These are phyloP conservation scores for Hemibagrus wyckioides DNA, from an alignment of 2,113 vertebrate species.

Conservation along the genomic window DNA sequence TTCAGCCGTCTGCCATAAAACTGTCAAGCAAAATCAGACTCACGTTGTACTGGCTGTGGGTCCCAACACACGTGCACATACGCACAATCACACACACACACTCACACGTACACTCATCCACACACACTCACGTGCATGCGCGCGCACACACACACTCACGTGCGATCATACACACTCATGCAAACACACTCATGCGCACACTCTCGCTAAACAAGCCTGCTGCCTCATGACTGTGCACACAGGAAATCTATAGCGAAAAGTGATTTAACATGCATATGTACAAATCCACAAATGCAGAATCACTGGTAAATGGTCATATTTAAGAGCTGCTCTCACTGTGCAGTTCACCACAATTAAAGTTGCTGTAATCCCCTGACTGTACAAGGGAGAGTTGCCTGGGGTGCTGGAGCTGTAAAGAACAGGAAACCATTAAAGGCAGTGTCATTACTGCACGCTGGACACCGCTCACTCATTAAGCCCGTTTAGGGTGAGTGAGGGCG, in stretches of 20 bases:
- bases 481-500: slow-evolving; percentile 60
- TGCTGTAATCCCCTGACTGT: slow-evolving; percentile 63
- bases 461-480: slow-evolving; percentile 74
- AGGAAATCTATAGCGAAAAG: slow-evolving; percentile 30
- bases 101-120: not conserved
- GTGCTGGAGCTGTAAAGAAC: slow-evolving; percentile 73
- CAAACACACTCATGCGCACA: not conserved
- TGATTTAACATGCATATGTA: slow-evolving; percentile 12
- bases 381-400: slow-evolving; percentile 54
- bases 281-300: slow-evolving; percentile 29
- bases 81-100: slow-evolving; percentile 34
- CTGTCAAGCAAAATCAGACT: slow-evolving; percentile 77
- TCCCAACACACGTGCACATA: slow-evolving; percentile 32
- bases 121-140: not conserved
- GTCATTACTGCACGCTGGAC: slow-evolving; percentile 72
- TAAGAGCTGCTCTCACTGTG: slow-evolving; percentile 24
- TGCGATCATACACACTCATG: no score
- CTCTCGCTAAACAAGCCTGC: slow-evolving; percentile 26
- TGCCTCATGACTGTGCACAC: slow-evolving; percentile 21
- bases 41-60: slow-evolving; percentile 67
- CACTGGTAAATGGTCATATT: not conserved
- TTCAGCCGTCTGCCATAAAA: slow-evolving; percentile 72
- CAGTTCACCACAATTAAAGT: slow-evolving; percentile 43
- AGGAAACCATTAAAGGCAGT: slow-evolving; percentile 78
- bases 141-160: no score